Conservation (phyloP, 2,888 invertebrate species). For the Eristalis arbustorum region DNA sequence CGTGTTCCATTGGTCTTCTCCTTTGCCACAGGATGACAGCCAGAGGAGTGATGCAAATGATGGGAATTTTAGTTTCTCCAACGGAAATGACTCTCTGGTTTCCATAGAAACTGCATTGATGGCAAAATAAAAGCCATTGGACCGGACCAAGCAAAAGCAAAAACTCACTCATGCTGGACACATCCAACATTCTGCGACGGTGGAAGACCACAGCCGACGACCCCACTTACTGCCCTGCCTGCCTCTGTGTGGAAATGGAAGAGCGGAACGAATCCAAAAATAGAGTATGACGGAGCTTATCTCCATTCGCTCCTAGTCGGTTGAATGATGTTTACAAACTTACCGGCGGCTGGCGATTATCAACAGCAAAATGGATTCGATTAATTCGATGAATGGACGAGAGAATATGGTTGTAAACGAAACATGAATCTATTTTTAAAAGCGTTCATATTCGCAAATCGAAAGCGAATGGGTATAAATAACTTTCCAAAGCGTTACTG, state of each 20-base stretch:
- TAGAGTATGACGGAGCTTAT: background rate
- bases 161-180: background rate
- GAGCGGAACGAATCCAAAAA: background rate
- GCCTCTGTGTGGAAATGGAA: background rate
- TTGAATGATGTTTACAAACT: conserved; percentile 5
- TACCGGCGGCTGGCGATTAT: conserved; percentile 1
- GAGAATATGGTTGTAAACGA: background rate
- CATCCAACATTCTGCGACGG: background rate
- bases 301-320: background rate
- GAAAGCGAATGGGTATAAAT: background rate
- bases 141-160: background rate
- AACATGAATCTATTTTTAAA: background rate
- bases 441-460: background rate
- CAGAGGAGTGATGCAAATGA: conserved; percentile 17
- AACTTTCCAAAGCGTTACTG: background rate
- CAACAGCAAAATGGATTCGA: background rate
- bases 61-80: conserved; percentile 5
- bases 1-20: background rate
- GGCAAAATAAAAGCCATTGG: background rate
- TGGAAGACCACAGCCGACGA: background rate
- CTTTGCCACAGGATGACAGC: conserved; percentile 45
- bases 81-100: conserved; percentile 32
- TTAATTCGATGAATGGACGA: background rate
- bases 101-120: background rate
- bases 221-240: background rate